Base-by-base conservation (phyloP, 2,113 vertebrate genomes). In the Eubucco bourcierii region DNA sequence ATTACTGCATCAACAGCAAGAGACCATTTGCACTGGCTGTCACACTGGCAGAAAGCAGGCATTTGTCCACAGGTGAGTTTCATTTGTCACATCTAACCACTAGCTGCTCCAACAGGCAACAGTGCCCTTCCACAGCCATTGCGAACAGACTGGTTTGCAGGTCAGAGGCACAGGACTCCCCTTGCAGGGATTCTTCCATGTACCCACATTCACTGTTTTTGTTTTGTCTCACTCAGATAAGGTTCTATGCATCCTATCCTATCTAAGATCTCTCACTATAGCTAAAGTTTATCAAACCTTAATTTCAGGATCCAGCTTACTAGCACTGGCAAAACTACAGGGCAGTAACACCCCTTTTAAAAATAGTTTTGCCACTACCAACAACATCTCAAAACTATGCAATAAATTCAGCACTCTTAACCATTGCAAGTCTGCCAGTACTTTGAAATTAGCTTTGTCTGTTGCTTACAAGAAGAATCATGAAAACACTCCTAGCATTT, bases 131-230 rank as follows among this genome's bases (percentile, higher is more conserved):
- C 0, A 0, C 59, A 85, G 46, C 19, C 77, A 41, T 61, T 17
- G 31, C 6, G 1, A 80, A 44, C 7, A 4, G 3, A 58, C 41
- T 0, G 0, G 29, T 5, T 65, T 18, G 50, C 2, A 72, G 33
- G 11, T 63, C 64, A 90, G 82, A 63, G 28, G 39, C 27, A 72
- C 16, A 31, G 59, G 66, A 76, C 41, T 52, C 3, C 47, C 12
- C 50, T 23, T 3, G 12, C 12, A 55, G 8, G 6, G 21, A 81
- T 71, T 92, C 28, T 31, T 64, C 41, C 27, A 50, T 12, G 34
- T 10, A 34, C 8, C 27, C 65, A 65, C 28, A 78, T 4, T 27
- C 37, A 18, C 0, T 4, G 47, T 37, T 55, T 66, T 39, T 0
- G 0, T 44, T 55, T 56, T n/a, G 52, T n/a, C 20, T 44, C 28